Base-by-base conservation (phyloP, 2,888 invertebrate species). In the Galeopsomyia nigrocyanea region DNA sequence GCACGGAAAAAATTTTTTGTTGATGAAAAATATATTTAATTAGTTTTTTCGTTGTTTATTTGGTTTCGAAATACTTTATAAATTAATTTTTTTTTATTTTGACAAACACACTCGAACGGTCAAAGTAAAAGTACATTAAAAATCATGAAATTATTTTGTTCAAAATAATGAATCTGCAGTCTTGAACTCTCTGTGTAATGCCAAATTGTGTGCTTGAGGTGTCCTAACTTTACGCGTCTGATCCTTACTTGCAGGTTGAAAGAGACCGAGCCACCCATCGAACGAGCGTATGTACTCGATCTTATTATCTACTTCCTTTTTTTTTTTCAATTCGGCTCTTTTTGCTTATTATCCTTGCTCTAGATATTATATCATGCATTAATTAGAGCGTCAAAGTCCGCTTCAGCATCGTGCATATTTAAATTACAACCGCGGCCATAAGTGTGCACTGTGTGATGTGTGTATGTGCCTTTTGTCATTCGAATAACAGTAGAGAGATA, bases 251-350 rank as follows among this genome's bases (percentile, higher is more conserved):
- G 84, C 93, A 93, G 93, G 92, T 93, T 93, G 92, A 93, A 93
- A 92, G 93, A 93, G 90, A 90, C 91, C 87, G 93, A 93, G 90
- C 92, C 91, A 87, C 92, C 93, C 84, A 91, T 93, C 91, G 93
- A 93, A 88, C 90, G 93, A 92, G 91, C 93, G 93, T 93, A 93
- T 90, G 93, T 93, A 93, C 89, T 87, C 87, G 85, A 87, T 87
- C 87, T 86, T 86, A 83, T 83, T 86, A 84, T 87, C 81, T 88
- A 83, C 86, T 85, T 81, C 50, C n/a, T 63, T 62, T 53, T 47
- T 63, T 67, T 68, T 50, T 55, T 66, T 53, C 14, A 47, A 58
- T 56, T 61, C 56, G 2, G 46, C 61, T 58, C 55, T 62, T 31
- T n/a, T 51, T 31, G 66, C 63, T 70, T 65, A 17, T 46, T 39